Percentiles rank a stretch among this genome's conserved stretches.
phyloP scores from a whole-genome alignment of 1,140 invertebrate genomes.

The Mamestra configurata region DNA sequence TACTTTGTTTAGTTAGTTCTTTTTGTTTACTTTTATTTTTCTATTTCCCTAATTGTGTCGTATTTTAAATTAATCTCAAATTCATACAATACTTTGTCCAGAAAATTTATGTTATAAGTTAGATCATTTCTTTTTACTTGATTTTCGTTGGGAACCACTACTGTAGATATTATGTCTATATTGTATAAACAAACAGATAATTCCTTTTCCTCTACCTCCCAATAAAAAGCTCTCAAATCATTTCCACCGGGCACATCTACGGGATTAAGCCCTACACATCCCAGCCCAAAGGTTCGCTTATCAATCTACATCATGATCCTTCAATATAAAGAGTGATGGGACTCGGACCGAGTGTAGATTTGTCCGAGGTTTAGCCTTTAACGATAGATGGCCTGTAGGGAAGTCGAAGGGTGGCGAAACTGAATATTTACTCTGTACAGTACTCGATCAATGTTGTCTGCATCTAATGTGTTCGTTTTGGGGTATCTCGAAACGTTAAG shows the following conservation, averaged over 20 bases:
- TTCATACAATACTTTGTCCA: background rate
- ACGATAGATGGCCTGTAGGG: constrained; percentile 53
- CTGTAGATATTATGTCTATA: too few relatives aligned
- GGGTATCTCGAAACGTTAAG: background rate
- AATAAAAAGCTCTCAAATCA: constrained; percentile 17
- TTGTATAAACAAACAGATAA: background rate
- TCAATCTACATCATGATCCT: constrained; percentile 86
- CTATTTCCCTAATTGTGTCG: background rate
- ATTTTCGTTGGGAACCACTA: background rate
- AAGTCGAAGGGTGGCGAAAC: constrained; percentile 5
- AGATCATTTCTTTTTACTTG: background rate
- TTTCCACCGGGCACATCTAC: constrained; percentile 53
- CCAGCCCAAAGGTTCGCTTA: constrained; percentile 75
- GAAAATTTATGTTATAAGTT: too few relatives aligned
- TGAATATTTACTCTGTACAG: constrained; percentile 42
- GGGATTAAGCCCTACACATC: constrained; percentile 56
- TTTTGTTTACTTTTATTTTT: background rate
- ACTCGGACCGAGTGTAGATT: constrained; percentile 73
- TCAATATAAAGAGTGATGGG: constrained; percentile 86
- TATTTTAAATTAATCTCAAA: background rate
- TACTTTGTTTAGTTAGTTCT: background rate
- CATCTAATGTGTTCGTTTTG: background rate
- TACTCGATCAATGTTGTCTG: constrained; percentile 46
- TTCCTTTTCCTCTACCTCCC: background rate
- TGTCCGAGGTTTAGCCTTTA: constrained; percentile 78